Percentiles rank a stretch among this genome's conserved stretches.
Evolutionary conservation across 2,888 invertebrate genomes (phyloP).

Genomic region (Chymomyza procnemis): DNA sequence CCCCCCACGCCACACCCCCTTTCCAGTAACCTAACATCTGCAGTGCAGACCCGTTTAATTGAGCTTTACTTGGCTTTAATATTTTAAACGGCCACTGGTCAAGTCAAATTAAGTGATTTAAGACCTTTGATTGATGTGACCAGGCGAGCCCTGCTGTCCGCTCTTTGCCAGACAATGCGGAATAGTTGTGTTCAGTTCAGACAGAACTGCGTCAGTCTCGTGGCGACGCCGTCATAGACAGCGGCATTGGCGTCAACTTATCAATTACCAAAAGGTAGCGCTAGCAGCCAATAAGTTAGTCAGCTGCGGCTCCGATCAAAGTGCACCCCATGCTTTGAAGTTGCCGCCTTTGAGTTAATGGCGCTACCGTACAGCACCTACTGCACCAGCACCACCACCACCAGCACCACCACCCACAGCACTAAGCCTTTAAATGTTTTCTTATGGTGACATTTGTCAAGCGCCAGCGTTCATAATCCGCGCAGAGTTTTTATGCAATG

Average conservation of each 20-base stretch:
- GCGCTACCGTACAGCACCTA: conserved; percentile 60
- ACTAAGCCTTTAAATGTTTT: conserved; percentile 28
- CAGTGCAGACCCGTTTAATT: background rate
- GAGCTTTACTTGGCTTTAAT: conserved; percentile 7
- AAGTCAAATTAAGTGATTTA: conserved; percentile 61
- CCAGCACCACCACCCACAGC: background rate
- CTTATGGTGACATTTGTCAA: conserved; percentile 3
- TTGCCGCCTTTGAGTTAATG: conserved; percentile 40
- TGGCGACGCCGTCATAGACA: background rate
- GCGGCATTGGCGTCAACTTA: conserved; percentile 32
- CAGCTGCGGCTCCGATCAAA: conserved; percentile 50
- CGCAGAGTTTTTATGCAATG: background rate
- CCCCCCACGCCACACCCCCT: too few relatives aligned
- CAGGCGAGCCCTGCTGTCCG: background rate
- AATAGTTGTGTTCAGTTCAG: conserved; percentile 29
- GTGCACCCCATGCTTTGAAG: conserved; percentile 26
- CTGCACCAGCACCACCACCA: background rate
- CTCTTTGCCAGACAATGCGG: conserved; percentile 37
- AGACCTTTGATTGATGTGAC: conserved; percentile 65
- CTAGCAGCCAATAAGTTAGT: conserved; percentile 58
- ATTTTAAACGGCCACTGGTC: conserved; percentile 28
- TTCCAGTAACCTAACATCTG: conserved; percentile 13
- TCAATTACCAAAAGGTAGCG: conserved; percentile 69
- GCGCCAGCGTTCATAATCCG: background rate
- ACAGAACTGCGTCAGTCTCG: conserved; percentile 8